Base-by-base conservation (phyloP, 2,797 vertebrate species). In the Labeo calbasu region DNA sequence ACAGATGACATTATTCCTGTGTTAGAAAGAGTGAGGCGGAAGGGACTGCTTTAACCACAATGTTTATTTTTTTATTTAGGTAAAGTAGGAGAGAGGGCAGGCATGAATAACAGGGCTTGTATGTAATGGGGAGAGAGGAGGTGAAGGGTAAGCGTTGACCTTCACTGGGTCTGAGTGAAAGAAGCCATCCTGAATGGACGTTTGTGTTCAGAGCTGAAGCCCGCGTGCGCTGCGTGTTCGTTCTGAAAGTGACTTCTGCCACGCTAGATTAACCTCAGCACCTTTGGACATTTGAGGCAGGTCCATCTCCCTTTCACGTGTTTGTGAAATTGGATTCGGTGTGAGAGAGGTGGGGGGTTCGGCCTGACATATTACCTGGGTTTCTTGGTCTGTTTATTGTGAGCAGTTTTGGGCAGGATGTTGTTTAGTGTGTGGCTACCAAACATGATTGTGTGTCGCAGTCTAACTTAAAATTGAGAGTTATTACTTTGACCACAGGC, bases 1-100 rank as follows among this genome's bases (percentile, higher is more conserved):
- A 94, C 93, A 93, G 93, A 94, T 94, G 93, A 92, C 94, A 93
- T 94, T 95, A 92, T 94, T 94, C 90, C 92, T 92, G 90, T 93
- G 90, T 87, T 89, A 92, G 93, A 93, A 90, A 89, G 92, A 91
- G 90, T 53, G 72, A 90, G 82, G 75, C 28, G 40, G 81, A 87
- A 86, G 53, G 83, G 14, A 65, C 65, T 68, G 85, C 65, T 63
- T 65, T 50, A 50, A 83, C 84, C 86, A 72, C 83, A 59, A 82
- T 86, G 63, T 94, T 92, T 88, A 91, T 93, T 94, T 93, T 91
- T 94, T 71, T 66, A 75, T 82, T 70, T 40, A 76, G 79, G 81
- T 65, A 89, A 88, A 86, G 78, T 63, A 15, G 19, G 25, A 28
- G 68, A 55, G 48, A 25, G 25, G 23, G 72, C 46, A 55, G 53